Conservation (phyloP, 2,113 vertebrate genomes). For the Platichthys stellatus region DNA sequence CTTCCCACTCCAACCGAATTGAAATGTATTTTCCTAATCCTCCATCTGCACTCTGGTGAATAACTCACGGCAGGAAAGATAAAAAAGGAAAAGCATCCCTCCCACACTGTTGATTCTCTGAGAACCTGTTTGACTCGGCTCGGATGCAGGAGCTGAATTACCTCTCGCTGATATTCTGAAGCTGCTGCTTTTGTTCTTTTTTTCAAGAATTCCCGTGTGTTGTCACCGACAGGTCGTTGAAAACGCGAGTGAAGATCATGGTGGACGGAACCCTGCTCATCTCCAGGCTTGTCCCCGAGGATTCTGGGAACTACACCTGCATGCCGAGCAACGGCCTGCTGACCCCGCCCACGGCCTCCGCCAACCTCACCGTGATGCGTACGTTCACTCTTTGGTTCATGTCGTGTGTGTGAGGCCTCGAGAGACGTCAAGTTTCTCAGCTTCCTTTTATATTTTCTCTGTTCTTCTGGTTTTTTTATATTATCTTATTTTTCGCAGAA, state of each 20-base stretch:
- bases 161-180: slow-evolving; percentile 23
- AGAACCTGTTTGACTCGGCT: slow-evolving; percentile 23
- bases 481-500: neutral
- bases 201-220: slow-evolving; percentile 14
- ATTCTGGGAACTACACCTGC: slow-evolving; percentile 92
- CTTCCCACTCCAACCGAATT: slow-evolving; percentile 47
- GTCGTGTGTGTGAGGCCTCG: slow-evolving; percentile 1
- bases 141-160: slow-evolving; percentile 1
- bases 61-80: slow-evolving; percentile 20
- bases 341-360: slow-evolving; percentile 87
- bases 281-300: slow-evolving; percentile 82
- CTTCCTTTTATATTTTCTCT: neutral
- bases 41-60: slow-evolving; percentile 43
- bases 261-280: slow-evolving; percentile 93
- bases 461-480: neutral
- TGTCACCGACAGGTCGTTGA: slow-evolving; percentile 83
- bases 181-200: neutral
- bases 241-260: slow-evolving; percentile 90
- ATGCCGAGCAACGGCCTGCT: slow-evolving; percentile 91
- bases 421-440: neutral
- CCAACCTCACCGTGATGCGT: slow-evolving; percentile 91
- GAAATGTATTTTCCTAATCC: slow-evolving; percentile 46
- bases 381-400: slow-evolving; percentile 60
- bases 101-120: slow-evolving; percentile 42
- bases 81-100: slow-evolving; percentile 3